Base-by-base conservation (phyloP, 1,140 invertebrate genomes). In the Bombus pascuorum region DNA sequence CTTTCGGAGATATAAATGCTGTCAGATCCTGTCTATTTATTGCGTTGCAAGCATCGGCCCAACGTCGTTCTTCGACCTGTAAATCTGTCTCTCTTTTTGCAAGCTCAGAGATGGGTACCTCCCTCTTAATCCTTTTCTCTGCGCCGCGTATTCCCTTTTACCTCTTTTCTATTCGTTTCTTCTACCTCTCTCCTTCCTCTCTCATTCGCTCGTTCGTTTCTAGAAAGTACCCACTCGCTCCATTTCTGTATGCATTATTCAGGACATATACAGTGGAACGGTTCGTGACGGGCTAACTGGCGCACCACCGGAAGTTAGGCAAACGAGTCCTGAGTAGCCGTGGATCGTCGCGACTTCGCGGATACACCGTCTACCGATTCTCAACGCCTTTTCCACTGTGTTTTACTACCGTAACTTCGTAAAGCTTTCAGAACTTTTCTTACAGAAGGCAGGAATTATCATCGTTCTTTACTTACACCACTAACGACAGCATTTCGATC, bases 291-390 rank as follows among this genome's bases (percentile, higher is more conserved):
- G 86, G 76, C 89, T 86, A 90, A 90, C 89, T 86, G 89, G 86
- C 86, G 83, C 81, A 90, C 79, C 88, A 80, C 83, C 89, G 89
- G 86, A 90, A 90, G 89, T 90, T 90, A 90, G 83, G 83, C 86
- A 90, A 90, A 90, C 89, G 89, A 90, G 83, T 81, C 80, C 86
- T 78, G 80, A 86, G 88, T 59, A 81, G 53, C 57, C 71, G 81
- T 75, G 88, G 85, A 90, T 87, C 89, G 81, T 80, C 86, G 85
- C 86, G 86, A 87, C 89, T 90, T 82, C 86, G 80, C 83, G 89
- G 88, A 87, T 90, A 90, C 88, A 86, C 81, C 78, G 82, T 87
- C 86, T 84, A 66, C 88, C 72, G 83, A 90, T 87, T 90, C 89
- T 86, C 39, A n/a, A 53, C n/a, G 72, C 25, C 42, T 34, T 65